Evolutionary conservation across 2,113 vertebrate genomes (phyloP), one percentile per base, ranked within the genome.

Genomic region (Nothocercus nigrocapillus): DNA sequence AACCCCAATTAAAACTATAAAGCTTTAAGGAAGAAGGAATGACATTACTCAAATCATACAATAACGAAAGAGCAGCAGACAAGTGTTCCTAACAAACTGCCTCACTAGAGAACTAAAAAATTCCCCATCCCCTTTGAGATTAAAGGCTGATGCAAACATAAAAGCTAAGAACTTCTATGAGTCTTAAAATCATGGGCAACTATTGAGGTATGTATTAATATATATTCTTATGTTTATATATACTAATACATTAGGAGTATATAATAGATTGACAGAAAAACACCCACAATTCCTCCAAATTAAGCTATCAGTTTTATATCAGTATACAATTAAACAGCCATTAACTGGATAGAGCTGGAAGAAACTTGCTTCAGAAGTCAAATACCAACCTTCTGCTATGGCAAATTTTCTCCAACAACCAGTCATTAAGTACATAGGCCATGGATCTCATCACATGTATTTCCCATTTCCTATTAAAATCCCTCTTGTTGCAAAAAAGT

Each of bases 1-100:
- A 94, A 94, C 67, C 77, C 69, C 73, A 15, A 19, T 86, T 90
- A 94, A 32, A 86, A 90, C 38, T 84, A 82, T 25, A 94, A 88
- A 93, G 53, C 22, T 84, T 92, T 83, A 90, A 61, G 36, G 78
- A 89, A 84, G 73, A 81, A 89, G 81, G 85, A 81, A 78, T 7
- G 88, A 93, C 74, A 64, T 94, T 85, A 91, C 10, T 64, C 25
- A 63, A 75, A 64, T 80, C 30, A 64, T 27, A 75, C 91, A 75
- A 88, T 81, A 92, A 83, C 11, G 13, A 51, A 83, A 86, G 47
- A 90, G 56, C 86, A 81, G 79, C 25, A 89, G 38, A 27, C 47
- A 90, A 28, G 11, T 78, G 47, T 72, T 93, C 75, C 64, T 81
- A 88, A 56, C 13, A 42, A 3, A 28, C 72, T 91, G 42, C 8